A percentile compares a stretch with the other conserved stretches of the same genome.
phyloP scores from a whole-genome alignment of 1,140 invertebrate species.

The Neelides sp. region DNA sequence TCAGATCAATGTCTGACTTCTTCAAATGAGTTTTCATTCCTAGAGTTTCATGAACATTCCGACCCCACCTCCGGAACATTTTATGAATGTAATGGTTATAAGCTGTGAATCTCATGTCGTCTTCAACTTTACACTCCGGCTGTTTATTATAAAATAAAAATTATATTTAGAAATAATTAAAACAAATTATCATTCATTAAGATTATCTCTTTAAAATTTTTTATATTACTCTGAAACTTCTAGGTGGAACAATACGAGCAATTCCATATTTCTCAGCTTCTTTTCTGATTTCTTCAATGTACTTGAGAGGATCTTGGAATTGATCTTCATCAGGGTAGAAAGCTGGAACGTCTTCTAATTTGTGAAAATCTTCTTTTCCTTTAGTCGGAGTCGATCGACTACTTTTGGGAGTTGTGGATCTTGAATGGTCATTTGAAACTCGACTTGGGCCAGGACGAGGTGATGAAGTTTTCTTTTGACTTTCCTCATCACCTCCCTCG shows the following conservation, averaged over 20 bases:
- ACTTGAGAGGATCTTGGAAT: constrained; percentile 79
- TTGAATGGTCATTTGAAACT: neutral
- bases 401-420: too few relatives aligned
- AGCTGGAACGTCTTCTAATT: constrained; percentile 68
- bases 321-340: constrained; percentile 72
- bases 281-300: constrained; percentile 68
- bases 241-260: constrained; percentile 76
- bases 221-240: constrained; percentile 55
- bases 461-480: constrained; percentile 9
- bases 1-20: constrained; percentile 19
- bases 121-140: constrained; percentile 72
- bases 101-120: constrained; percentile 73
- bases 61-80: constrained; percentile 77
- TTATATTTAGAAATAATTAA: constrained; percentile 4
- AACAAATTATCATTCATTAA: constrained; percentile 9
- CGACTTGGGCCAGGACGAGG: constrained; percentile 4
- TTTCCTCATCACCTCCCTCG: constrained; percentile 20
- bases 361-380: constrained; percentile 7
- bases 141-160: constrained; percentile 34
- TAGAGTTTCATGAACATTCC: constrained; percentile 69
- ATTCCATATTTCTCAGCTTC: constrained; percentile 71
- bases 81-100: constrained; percentile 86
- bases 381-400: too few relatives aligned
- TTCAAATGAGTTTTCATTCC: constrained; percentile 48
- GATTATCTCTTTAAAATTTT: neutral